Base-by-base conservation (phyloP, 2,888 invertebrate species). In the Agrenia bidenticulata region DNA sequence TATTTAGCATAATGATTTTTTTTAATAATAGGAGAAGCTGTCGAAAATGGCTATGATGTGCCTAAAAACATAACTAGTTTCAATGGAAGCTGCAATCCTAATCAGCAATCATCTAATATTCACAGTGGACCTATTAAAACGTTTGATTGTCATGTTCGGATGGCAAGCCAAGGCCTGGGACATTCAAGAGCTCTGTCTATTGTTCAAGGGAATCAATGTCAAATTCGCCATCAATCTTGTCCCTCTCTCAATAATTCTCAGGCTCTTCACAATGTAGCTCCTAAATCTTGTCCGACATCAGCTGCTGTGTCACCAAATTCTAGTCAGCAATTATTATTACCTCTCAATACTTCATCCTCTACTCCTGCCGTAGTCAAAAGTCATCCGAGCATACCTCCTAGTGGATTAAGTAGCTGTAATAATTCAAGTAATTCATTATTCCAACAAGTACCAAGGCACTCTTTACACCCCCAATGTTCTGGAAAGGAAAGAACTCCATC, bases 211-310 rank as follows among this genome's bases (percentile, higher is more conserved):
- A 27, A 13, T 27, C 55, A 55, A 19, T 21, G 39, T 37, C 70
- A 74, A 66, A 67, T 70, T 55, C 72, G 73, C 17, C 73, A 75
- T 62, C 72, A 72, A 50, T 75, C 75, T 27, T 74, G 75, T 63
- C 75, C 75, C 23, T 67, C 75, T n/a, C 63, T 75, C 9, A 58
- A 69, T 45, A 70, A 70, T 53, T 64, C 72, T 24, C 59, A 61
- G 37, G 60, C 65, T 21, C 62, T 71, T 59, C 66, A 63, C 54
- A 61, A 70, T 24, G 68, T 69, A 21, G 67, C 70, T 39, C 73
- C 73, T 49, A 74, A 72, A 42, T 75, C 75, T 11, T 75, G 73
- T 67, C 75, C 75, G 39, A 68, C 66, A 4, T 74, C 75, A 54
- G 63, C 73, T n/a, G 68, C 72, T 60, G 73, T 74, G 49, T 73